These are phyloP conservation scores for Aix galericulata DNA, from an alignment of 2,113 vertebrate genomes.

Conservation along the genomic window DNA sequence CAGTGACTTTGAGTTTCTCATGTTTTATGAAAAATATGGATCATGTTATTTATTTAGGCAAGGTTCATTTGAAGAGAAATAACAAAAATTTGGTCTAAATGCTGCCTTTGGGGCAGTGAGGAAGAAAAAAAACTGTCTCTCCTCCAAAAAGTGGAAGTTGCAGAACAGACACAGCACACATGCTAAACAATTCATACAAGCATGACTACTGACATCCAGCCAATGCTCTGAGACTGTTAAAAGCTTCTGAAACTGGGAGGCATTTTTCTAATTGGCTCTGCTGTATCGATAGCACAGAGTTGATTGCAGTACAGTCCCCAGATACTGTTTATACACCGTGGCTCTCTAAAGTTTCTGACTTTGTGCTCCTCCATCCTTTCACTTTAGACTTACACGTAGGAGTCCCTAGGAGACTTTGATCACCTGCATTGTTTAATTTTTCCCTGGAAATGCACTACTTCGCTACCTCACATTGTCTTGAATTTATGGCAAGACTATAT, in stretches of 20 bases:
- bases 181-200: neutral
- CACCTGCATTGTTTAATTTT: neutral
- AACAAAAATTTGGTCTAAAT: neutral
- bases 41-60: neutral
- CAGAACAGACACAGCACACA: neutral
- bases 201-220: neutral
- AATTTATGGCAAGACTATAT: neutral
- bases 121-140: neutral
- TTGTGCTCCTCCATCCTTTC: neutral
- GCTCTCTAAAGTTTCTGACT: neutral
- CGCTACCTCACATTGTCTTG: neutral
- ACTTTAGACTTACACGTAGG: neutral
- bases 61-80: neutral
- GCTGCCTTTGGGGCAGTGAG: neutral
- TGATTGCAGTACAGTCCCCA: neutral
- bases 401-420: neutral
- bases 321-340: neutral
- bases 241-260: neutral
- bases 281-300: neutral
- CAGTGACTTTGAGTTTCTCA: neutral
- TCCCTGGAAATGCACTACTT: neutral
- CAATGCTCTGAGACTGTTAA: neutral
- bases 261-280: neutral
- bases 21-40: neutral
- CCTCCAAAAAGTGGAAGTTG: fast-evolving